These are phyloP conservation scores for Samia ricini DNA, from an alignment of 1,140 invertebrate species.

Conservation along the genomic window DNA sequence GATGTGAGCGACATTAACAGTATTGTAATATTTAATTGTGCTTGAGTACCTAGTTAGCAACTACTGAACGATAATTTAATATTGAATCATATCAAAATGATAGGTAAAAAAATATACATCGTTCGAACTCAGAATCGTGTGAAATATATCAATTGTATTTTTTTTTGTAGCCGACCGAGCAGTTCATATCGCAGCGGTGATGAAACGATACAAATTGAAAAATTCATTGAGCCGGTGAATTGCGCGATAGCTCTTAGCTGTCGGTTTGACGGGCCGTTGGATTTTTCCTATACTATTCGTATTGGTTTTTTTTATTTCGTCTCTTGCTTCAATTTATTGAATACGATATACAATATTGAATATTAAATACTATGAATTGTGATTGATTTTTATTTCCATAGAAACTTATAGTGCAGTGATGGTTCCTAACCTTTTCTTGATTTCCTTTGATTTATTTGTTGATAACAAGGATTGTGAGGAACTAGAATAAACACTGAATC, in stretches of 20 bases:
- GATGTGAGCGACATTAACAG: neutral
- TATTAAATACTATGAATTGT: too few relatives aligned
- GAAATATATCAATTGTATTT: neutral
- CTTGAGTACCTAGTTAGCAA: too few relatives aligned
- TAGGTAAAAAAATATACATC: neutral
- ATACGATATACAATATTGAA: neutral
- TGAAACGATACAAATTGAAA: constrained; percentile 10
- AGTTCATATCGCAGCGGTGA: neutral
- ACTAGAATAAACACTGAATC: too few relatives aligned
- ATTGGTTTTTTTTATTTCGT: constrained; percentile 7
- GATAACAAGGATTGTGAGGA: too few relatives aligned
- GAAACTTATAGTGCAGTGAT: too few relatives aligned
- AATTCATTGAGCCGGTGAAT: constrained; percentile 13
- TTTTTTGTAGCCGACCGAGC: too few relatives aligned
- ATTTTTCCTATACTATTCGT: constrained; percentile 5
- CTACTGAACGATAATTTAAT: neutral
- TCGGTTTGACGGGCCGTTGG: constrained; percentile 7
- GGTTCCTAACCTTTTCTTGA: too few relatives aligned
- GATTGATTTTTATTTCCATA: neutral
- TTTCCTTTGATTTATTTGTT: too few relatives aligned
- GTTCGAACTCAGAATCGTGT: neutral
- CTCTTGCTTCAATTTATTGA: neutral
- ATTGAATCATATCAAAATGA: neutral
- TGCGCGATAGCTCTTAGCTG: constrained; percentile 11
- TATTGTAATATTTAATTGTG: too few relatives aligned